Evolutionary conservation across 2,113 vertebrate species (phyloP).

Genomic region (Callionymus lyra): DNA sequence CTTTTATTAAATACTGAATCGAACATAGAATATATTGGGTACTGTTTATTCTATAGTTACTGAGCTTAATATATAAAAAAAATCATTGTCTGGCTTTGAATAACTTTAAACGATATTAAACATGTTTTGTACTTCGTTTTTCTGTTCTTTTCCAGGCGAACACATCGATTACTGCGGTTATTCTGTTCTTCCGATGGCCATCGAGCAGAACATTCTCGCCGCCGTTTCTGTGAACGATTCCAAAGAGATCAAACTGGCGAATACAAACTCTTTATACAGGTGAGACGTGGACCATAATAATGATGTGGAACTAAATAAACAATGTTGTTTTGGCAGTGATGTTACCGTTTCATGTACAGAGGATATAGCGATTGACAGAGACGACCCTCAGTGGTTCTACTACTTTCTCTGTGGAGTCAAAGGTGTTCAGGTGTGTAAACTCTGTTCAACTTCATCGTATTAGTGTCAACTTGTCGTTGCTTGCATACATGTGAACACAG

Average conservation of each 20-base stretch:
- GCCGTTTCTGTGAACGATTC: conserved; percentile 77
- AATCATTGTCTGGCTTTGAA: too few relatives aligned
- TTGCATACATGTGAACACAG: conserved; percentile 55
- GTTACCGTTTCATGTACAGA: conserved; percentile 66
- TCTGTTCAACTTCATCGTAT: background rate
- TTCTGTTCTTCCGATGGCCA: conserved; percentile 93
- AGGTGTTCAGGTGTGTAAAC: conserved; percentile 83
- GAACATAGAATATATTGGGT: background rate
- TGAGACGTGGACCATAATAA: conserved; percentile 51
- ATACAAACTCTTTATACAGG: conserved; percentile 77
- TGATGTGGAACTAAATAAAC: background rate
- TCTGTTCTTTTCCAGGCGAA: conserved; percentile 69
- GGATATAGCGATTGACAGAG: conserved; percentile 78
- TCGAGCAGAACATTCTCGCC: conserved; percentile 88
- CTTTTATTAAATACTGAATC: too few relatives aligned
- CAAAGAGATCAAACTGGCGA: conserved; percentile 74
- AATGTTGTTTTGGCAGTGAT: conserved; percentile 67
- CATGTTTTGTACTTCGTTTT: background rate
- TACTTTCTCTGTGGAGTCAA: conserved; percentile 97
- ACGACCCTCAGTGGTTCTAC: conserved; percentile 86
- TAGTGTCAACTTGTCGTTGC: background rate
- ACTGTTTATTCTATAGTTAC: too few relatives aligned
- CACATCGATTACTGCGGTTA: conserved; percentile 98
- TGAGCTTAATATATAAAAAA: too few relatives aligned
- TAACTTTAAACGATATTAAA: too few relatives aligned